A percentile compares a stretch with the other conserved stretches of the same genome.
These are phyloP conservation scores for Tyrannus savana DNA, from an alignment of 2,113 vertebrate genomes.

Conservation along the genomic window DNA sequence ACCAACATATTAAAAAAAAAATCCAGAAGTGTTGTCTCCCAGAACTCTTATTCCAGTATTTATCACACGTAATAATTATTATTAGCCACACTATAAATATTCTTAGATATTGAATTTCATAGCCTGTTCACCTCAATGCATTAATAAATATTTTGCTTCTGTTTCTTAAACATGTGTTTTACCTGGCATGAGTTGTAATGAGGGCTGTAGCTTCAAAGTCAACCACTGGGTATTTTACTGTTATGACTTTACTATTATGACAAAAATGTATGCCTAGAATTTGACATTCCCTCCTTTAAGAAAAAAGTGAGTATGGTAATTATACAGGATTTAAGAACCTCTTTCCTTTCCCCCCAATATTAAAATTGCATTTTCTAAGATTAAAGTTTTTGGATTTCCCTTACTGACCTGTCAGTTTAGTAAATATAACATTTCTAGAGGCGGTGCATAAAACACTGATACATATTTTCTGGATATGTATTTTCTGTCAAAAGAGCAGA, in stretches of 20 bases:
- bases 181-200: background rate
- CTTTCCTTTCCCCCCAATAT: accelerated
- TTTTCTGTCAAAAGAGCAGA: background rate
- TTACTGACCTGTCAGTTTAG: background rate
- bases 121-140: background rate
- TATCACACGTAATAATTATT: background rate
- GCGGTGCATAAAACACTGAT: background rate
- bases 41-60: background rate
- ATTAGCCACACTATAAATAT: background rate
- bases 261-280: background rate
- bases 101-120: background rate
- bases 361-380: background rate
- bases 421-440: background rate
- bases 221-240: background rate
- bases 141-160: background rate
- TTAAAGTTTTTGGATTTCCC: background rate
- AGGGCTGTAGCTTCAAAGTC: background rate
- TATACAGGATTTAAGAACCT: background rate
- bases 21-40: background rate
- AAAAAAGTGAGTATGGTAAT: background rate
- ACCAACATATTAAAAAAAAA: background rate
- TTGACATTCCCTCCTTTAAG: background rate
- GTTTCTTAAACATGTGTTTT: background rate
- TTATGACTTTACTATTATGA: background rate
- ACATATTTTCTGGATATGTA: background rate